Evolutionary conservation across 2,888 invertebrate genomes (phyloP).

Genomic region (Melanotus villosus): DNA sequence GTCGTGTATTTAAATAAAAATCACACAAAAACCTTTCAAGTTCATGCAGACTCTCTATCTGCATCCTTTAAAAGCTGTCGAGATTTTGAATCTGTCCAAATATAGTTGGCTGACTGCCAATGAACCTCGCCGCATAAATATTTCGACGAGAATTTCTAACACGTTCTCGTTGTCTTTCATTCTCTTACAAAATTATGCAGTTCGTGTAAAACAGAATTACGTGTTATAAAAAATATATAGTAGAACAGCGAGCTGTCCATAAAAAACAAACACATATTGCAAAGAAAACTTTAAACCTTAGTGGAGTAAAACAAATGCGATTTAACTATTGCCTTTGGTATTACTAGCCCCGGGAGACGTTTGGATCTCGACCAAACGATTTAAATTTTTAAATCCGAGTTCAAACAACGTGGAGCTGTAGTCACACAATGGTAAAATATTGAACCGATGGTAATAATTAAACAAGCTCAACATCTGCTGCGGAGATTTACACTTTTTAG

Average conservation of each 20-base stretch:
- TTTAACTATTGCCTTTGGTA: constrained; percentile 13
- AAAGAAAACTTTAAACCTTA: background rate
- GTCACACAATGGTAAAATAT: constrained; percentile 10
- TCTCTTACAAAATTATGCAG: constrained; percentile 26
- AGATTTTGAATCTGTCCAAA: constrained; percentile 47
- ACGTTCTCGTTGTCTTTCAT: constrained; percentile 55
- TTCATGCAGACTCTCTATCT: constrained; percentile 13
- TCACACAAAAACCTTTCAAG: background rate
- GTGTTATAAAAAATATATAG: background rate
- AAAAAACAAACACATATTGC: background rate
- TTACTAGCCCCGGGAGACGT: constrained; percentile 5
- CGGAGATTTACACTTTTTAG: background rate
- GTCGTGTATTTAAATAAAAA: constrained; percentile 12
- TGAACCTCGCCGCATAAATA: constrained; percentile 54
- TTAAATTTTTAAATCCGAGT: constrained; percentile 25
- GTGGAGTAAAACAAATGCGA: constrained; percentile 4
- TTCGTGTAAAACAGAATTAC: too few species aligned
- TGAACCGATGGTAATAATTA: constrained; percentile 23
- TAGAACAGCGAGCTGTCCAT: background rate
- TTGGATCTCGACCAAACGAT: constrained; percentile 17
- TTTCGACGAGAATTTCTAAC: constrained; percentile 49
- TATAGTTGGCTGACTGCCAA: constrained; percentile 52
- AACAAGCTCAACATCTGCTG: constrained; percentile 3
- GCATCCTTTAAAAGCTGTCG: constrained; percentile 42
- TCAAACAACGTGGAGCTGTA: background rate